Evolutionary conservation across 2,888 invertebrate species (phyloP), one percentile per base, ranked within the genome.

Genomic region (Cecidostiba fungosa): DNA sequence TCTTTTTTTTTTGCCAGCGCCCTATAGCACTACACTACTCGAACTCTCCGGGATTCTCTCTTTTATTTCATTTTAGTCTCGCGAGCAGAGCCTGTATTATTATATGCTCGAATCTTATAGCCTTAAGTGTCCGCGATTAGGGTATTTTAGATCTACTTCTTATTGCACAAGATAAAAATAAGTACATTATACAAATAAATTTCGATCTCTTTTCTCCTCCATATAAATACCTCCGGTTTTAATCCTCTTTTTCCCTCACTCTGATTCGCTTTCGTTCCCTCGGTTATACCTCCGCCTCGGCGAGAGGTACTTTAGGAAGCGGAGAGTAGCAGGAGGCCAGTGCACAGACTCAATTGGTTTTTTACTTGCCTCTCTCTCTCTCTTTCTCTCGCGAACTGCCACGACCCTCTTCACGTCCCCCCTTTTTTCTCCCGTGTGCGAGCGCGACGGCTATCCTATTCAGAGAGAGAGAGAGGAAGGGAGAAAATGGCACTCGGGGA

Each of bases 301-400:
- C 66, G 66, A 36, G 72, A 36, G 72, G 54, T 80, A 69, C 47
- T 76, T 90, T 88, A 82, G 82, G 73, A 82, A 85, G 86, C 86
- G 86, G 32, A 74, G 82, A 87, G 87, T 70, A 83, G 77, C 87
- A 78, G 83, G 81, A 59, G 50, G 89, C 89, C 89, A 89, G 89
- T 90, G 91, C 92, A 92, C 92, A 91, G 92, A 92, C 92, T 92
- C 92, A 92, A 93, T 92, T 93, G 92, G 90, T 93, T 93, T 93
- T 93, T 92, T 92, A 91, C 92, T 92, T 89, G 90, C 88, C 90
- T 85, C 86, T 80, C 74, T 77, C 82, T 87, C 88, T 85, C 54
- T 59, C n/a, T 59, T 8, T 84, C 82, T 82, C 77, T 82, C 70
- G 82, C 76, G 87, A 87, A 73, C 84, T 87, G 85, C 87, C 84